Evolutionary conservation across 2,797 vertebrate genomes (phyloP), one percentile per base, ranked within the genome.

Genomic region (Gallinago solitaria): DNA sequence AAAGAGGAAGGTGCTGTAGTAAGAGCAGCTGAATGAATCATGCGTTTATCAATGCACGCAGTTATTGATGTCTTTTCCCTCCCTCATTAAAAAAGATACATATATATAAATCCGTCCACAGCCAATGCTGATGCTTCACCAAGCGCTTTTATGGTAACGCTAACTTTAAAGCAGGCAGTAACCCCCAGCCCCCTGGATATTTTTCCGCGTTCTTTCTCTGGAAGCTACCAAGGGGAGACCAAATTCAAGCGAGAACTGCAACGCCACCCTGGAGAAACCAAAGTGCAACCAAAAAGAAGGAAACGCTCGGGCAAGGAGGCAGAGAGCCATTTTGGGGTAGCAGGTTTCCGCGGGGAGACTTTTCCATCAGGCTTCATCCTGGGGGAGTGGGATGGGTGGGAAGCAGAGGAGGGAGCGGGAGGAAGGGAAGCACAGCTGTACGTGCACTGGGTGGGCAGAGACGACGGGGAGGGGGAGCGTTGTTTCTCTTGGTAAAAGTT

Each of bases 1-100:
- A 16, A 54, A 93, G 85, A 93, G 74, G 96, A 96, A 96, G 92
- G 87, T 96, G 94, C 89, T 89, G 51, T 47, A 43, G 74, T 93
- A 87, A 13, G 14, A 93, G 80, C 80, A 59, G 83, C 67, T 92
- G 92, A 93, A 83, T 92, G 92, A 95, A 97, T 92, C 70, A 69
- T 19, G 32, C 86, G 24, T 77, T 89, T 97, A 94, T 94, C 94
- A 93, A 75, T 95, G 91, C 60, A 64, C 8, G 4, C 43, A 80
- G 67, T 80, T 87, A 92, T 57, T 69, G 65, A 93, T 61, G 32
- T 27, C 53, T 96, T 95, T 63, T 79, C 30, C 33, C 68, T 92
- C 93, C 79, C 75, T 95, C 59, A 5, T 82, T 87, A 90, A 83
- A 95, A 92, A 92, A 74, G 28, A 77, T 24, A 71, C 15, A 69